Conservation (phyloP, 2,113 vertebrate species). For the Condylura cristata region DNA sequence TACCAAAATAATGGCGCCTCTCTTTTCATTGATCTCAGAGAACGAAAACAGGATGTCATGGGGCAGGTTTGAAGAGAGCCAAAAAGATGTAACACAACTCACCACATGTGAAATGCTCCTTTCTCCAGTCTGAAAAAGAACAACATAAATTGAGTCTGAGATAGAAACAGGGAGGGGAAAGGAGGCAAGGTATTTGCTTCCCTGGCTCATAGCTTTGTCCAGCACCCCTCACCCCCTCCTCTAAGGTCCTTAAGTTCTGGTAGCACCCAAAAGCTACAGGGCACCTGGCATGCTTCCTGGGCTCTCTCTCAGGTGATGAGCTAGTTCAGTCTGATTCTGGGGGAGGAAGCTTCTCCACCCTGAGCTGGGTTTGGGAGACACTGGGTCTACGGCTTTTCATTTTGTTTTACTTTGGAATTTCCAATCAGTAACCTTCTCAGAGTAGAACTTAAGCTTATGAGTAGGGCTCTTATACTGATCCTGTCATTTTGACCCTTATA, state of each 20-base stretch:
- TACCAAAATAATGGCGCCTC: neutral
- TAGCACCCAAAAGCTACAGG: neutral
- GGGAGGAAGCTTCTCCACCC: neutral
- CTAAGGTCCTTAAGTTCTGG: neutral
- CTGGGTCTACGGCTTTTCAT: neutral
- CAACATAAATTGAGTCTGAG: neutral
- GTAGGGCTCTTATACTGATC: neutral
- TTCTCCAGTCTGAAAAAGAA: conserved; percentile 71
- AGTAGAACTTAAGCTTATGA: neutral
- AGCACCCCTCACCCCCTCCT: neutral
- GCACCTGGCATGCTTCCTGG: neutral
- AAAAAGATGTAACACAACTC: neutral
- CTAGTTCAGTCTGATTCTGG: neutral
- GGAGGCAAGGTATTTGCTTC: neutral
- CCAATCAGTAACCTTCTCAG: neutral
- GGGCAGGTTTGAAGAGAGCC: neutral
- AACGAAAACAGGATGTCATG: neutral
- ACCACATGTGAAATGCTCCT: conserved; percentile 42
- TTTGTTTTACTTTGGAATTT: neutral
- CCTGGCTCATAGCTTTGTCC: neutral
- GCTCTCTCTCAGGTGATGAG: neutral
- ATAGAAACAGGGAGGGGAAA: neutral
- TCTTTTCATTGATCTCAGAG: neutral
- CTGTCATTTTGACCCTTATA: neutral
- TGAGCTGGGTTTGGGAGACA: neutral